Evolutionary conservation across 1,140 invertebrate genomes (phyloP), one percentile per base, ranked within the genome.

Genomic region (Cylas formicarius): DNA sequence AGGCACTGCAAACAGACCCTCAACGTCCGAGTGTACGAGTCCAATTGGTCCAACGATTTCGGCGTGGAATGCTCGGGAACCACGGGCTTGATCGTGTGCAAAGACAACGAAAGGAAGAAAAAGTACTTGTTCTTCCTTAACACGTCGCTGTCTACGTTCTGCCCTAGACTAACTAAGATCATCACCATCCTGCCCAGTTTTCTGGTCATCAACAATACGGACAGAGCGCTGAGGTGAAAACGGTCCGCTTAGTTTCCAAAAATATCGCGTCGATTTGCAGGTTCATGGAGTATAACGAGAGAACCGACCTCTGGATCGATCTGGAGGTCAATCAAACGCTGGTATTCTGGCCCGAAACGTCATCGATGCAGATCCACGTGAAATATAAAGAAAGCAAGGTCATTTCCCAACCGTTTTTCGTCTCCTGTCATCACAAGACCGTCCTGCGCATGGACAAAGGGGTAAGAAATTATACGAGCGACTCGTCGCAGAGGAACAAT

Each of bases 201-300:
- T 66, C 71, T 89, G 35, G 74, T 92, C 1, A 73, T 74, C 36
- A 93, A 93, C 65, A 78, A 81, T 48, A 83, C 80, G 0, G 74
- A 74, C 44, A 72, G 74, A 45, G 73, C 76, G 27, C 63, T 90
- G 13, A 66, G 63, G 62, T 61, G 35, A 41, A 36, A 16, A 27
- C 10, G 10, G n/a, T 14, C 24, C n/a, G 18, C 4, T 17, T 34
- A 24, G 43, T 4, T 11, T 43, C 18, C 22, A 4, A 35, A 39
- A 42, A 17, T 13, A 17, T 18, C 7, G 6, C 4, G 18, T 21
- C 9, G 24, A 26, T 49, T 46, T 48, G 7, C 23, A 67, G 84
- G 17, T 89, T 83, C 63, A 89, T 89, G 86, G 85, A 90, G 58
- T 79, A 87, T 55, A 88, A 89, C 57, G 84, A 87, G 57, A 73